Base-by-base conservation (phyloP, 1,140 invertebrate genomes). In the Medauroidea extradentata region DNA sequence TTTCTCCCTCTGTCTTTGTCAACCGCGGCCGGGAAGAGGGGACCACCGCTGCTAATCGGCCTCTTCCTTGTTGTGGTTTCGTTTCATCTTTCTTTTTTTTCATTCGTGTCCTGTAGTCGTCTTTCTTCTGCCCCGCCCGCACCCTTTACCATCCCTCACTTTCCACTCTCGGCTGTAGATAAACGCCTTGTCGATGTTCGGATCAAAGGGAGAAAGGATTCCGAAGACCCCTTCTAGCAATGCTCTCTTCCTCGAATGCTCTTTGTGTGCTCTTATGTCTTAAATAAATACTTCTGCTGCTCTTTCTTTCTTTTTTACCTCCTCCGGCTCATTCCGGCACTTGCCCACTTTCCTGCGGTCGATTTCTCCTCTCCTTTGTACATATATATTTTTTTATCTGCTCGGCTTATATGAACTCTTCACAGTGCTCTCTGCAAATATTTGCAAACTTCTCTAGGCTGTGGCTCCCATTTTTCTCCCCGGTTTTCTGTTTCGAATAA, bases 401-500 rank as follows among this genome's bases (percentile, higher is more conserved):
- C 5, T 25, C 16, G 53, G 53, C 53, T 54, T 54, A 54, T 54
- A 54, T 54, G 53, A 54, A 54, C 53, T 54, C 53, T 54, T 34
- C 53, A 42, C 53, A 42, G 42, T 54, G 53, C 53, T 29, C 42
- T 44, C 23, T 34, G 53, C 42, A 54, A 54, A 54, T 54, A 54
- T 54, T 54, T 54, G 53, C 29, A 3, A 43, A 42, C 53, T 54
- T 43, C 53, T 54, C 42, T 43, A 7, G 16, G 27, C 19, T 24
- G 9, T 29, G 23, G 14, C 23, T 29, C n/a, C 21, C 23, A 16
- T 1, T 29, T 51, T 51, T 49, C 27, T 13, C 24, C 27, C 19
- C 16, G 16, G n/a, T 51, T 16, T 11, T 51, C 29, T 34, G 29
- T 34, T 34, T 34, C 29, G 11, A 34, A 34, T 34, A 34, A 34